Evolutionary conservation across 2,888 invertebrate genomes (phyloP).

Genomic region (Agriopis marginaria): DNA sequence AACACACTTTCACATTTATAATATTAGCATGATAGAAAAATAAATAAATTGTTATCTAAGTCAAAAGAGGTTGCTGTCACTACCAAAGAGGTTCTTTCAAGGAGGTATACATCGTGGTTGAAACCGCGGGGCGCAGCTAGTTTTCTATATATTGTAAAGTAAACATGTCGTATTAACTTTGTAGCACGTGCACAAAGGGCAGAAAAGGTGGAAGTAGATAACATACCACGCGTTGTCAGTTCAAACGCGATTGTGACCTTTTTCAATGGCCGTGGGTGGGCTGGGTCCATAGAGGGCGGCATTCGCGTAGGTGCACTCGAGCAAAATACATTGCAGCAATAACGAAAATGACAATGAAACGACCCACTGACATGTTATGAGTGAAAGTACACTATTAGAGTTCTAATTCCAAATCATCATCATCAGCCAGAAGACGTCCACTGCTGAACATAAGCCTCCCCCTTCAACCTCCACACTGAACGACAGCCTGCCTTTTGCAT

Average conservation of each 20-base stretch:
- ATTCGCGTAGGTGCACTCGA: conserved; percentile 50
- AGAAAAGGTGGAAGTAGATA: conserved; percentile 37
- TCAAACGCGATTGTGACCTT: conserved; percentile 55
- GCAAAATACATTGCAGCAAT: conserved; percentile 66
- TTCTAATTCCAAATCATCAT: conserved; percentile 34
- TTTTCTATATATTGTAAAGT: background rate
- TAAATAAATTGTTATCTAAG: too few relatives aligned
- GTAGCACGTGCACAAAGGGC: conserved; percentile 39
- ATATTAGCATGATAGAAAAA: too few relatives aligned
- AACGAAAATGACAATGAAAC: conserved; percentile 65
- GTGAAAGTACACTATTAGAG: conserved; percentile 42
- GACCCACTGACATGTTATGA: conserved; percentile 47
- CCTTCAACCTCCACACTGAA: too few relatives aligned
- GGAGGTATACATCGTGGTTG: too few relatives aligned
- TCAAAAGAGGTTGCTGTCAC: too few relatives aligned
- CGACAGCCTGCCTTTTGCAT: too few relatives aligned
- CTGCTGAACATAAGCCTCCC: too few relatives aligned
- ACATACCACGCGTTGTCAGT: conserved; percentile 46
- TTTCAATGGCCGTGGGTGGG: conserved; percentile 56
- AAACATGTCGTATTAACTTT: background rate
- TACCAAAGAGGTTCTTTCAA: too few relatives aligned
- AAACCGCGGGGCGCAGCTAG: too few relatives aligned
- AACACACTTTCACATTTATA: too few relatives aligned
- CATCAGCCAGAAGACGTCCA: too few relatives aligned
- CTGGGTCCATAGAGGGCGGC: conserved; percentile 45